These are phyloP conservation scores for Drosophila bocki DNA, from an alignment of 1,140 invertebrate species.

Conservation along the genomic window DNA sequence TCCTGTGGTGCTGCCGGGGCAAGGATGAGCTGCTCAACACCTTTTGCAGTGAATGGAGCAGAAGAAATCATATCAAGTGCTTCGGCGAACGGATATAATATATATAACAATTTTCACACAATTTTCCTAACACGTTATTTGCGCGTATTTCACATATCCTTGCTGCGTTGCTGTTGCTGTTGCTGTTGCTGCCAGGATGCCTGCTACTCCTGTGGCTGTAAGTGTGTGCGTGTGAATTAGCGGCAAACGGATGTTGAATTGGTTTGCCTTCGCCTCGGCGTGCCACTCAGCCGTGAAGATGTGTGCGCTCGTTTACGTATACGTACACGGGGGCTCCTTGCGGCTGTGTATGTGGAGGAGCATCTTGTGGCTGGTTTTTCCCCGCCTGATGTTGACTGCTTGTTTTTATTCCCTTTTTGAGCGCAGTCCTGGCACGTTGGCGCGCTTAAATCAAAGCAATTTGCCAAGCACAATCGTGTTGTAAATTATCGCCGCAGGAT, in stretches of 20 bases:
- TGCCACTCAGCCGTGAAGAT: constrained; percentile 73
- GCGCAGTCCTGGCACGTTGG: constrained; percentile 73
- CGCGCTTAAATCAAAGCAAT: constrained; percentile 82
- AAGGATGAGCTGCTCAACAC: constrained; percentile 61
- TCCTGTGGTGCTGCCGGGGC: background rate
- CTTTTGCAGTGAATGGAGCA: constrained; percentile 76
- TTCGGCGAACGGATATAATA: constrained; percentile 75
- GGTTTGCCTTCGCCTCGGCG: constrained; percentile 75
- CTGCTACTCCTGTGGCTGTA: constrained; percentile 19
- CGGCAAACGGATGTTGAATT: constrained; percentile 83
- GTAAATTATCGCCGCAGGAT: constrained; percentile 82
- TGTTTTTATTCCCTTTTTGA: constrained; percentile 76
- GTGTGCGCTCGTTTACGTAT: constrained; percentile 21
- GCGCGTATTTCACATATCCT: constrained; percentile 80
- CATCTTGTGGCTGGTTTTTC: constrained; percentile 75
- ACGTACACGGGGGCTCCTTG: background rate
- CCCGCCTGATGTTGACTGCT: constrained; percentile 74
- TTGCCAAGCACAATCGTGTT: constrained; percentile 78
- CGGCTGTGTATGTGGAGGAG: constrained; percentile 40
- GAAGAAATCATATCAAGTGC: constrained; percentile 80
- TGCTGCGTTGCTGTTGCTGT: constrained; percentile 50
- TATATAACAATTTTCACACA: constrained; percentile 83
- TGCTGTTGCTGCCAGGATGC: constrained; percentile 50
- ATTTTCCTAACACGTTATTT: constrained; percentile 83
- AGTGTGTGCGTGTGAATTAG: constrained; percentile 75